Evolutionary conservation across 2,888 invertebrate species (phyloP).

Genomic region (Pharmacophagus antenor): DNA sequence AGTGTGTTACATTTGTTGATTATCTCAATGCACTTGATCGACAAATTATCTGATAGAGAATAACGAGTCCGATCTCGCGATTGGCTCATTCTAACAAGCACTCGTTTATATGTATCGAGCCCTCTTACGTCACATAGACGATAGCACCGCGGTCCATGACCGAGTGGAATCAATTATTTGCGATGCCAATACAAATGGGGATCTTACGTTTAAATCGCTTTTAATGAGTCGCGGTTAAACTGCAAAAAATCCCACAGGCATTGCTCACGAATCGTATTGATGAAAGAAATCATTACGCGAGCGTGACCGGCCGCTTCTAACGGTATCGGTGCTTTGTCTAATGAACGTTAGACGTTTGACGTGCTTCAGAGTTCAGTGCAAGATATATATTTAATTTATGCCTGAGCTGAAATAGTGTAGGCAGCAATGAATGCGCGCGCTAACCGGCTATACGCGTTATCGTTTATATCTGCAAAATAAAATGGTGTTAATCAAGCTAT

Average conservation of each 20-base stretch:
- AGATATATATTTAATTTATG: conserved; percentile 25
- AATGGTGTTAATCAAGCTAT: too few relatives aligned
- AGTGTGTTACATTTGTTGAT: too few relatives aligned
- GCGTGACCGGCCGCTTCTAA: conserved; percentile 47
- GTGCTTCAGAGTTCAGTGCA: conserved; percentile 7
- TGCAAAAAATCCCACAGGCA: conserved; percentile 49
- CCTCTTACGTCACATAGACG: conserved; percentile 59
- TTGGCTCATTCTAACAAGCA: conserved; percentile 50
- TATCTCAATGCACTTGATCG: conserved; percentile 42
- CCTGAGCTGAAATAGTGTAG: conserved; percentile 8
- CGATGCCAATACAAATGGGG: conserved; percentile 54
- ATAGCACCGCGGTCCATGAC: conserved; percentile 46
- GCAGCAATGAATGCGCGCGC: conserved; percentile 13
- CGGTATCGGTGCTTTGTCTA: conserved; percentile 41
- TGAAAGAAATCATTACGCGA: conserved; percentile 57
- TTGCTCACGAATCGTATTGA: conserved; percentile 53
- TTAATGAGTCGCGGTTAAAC: conserved; percentile 54
- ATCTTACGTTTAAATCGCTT: conserved; percentile 51
- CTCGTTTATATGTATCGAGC: conserved; percentile 68
- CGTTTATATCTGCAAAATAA: conserved; percentile 38
- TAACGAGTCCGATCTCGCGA: conserved; percentile 39
- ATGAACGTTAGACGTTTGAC: conserved; percentile 20
- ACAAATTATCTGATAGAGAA: conserved; percentile 51
- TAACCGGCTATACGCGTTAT: conserved; percentile 20
- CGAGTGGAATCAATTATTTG: conserved; percentile 62